phyloP scores from a whole-genome alignment of 2,888 invertebrate genomes.

The Cyclophora albipunctata region DNA sequence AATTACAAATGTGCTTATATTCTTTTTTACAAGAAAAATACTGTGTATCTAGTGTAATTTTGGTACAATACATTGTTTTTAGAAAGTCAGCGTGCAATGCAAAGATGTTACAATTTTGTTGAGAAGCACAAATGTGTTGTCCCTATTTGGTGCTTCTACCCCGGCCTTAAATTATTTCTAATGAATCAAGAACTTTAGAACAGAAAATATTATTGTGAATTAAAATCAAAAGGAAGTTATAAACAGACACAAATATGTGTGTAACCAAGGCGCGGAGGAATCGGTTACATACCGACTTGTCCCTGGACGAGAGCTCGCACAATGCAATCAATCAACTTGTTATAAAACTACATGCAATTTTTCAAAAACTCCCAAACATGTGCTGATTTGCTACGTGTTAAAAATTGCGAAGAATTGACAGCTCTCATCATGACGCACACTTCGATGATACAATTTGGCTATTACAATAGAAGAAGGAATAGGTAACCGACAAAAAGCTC shows the following conservation, averaged over 20 bases:
- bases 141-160: conserved; percentile 53
- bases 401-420: conserved; percentile 34
- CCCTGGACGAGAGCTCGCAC: conserved; percentile 44
- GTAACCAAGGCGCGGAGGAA: conserved; percentile 63
- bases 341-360: conserved; percentile 28
- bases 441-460: conserved; percentile 25
- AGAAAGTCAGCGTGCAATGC: background rate
- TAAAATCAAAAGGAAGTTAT: conserved; percentile 19
- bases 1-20: too few species aligned
- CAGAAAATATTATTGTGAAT: conserved; percentile 43
- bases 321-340: conserved; percentile 26
- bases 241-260: conserved; percentile 56
- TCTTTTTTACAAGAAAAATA: too few species aligned
- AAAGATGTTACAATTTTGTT: background rate
- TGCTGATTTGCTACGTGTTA: conserved; percentile 57
- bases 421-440: conserved; percentile 46
- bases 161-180: conserved; percentile 56
- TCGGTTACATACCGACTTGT: conserved; percentile 69
- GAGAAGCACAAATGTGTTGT: conserved; percentile 2
- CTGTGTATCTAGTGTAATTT: too few species aligned
- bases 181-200: conserved; percentile 52
- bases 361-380: conserved; percentile 35
- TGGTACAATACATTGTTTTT: too few species aligned
- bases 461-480: conserved; percentile 39
- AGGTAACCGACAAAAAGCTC: conserved; percentile 49